phyloP scores from a whole-genome alignment of 2,888 invertebrate genomes.

The Acholoe squamosa region DNA sequence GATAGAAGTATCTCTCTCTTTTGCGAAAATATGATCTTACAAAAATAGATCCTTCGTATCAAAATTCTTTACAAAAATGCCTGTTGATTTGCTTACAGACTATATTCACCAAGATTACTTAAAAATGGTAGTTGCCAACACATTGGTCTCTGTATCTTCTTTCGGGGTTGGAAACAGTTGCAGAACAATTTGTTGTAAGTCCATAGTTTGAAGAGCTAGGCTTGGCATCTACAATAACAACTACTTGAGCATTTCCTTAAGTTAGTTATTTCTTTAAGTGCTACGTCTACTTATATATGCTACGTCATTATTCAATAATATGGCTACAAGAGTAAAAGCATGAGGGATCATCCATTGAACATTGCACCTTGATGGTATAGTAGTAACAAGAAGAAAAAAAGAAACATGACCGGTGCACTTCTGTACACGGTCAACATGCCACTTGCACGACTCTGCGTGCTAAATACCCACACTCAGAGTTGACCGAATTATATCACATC shows the following conservation, averaged over 20 bases:
- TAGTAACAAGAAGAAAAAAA: slow-evolving; percentile 53
- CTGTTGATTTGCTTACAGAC: slow-evolving; percentile 66
- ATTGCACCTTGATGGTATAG: slow-evolving; percentile 52
- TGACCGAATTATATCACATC: slow-evolving; percentile 59
- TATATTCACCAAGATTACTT: slow-evolving; percentile 66
- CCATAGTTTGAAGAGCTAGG: slow-evolving; percentile 64
- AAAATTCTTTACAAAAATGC: slow-evolving; percentile 68
- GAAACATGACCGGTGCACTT: slow-evolving; percentile 48
- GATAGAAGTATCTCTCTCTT: slow-evolving; percentile 68
- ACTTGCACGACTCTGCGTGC: background rate
- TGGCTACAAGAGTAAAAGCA: slow-evolving; percentile 57
- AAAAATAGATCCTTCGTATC: slow-evolving; percentile 68
- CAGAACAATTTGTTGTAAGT: slow-evolving; percentile 63
- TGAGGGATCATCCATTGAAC: slow-evolving; percentile 59
- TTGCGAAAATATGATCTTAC: slow-evolving; percentile 68
- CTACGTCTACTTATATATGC: slow-evolving; percentile 57
- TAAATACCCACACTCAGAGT: slow-evolving; percentile 33
- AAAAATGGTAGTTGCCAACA: slow-evolving; percentile 66
- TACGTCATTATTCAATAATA: slow-evolving; percentile 59
- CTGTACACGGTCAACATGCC: slow-evolving; percentile 12
- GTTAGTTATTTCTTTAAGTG: slow-evolving; percentile 63
- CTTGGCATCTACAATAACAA: slow-evolving; percentile 63
- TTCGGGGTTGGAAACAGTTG: slow-evolving; percentile 65
- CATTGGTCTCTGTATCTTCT: slow-evolving; percentile 58
- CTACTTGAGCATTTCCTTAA: slow-evolving; percentile 66